Percentiles rank a stretch among this genome's conserved stretches.
Conservation (phyloP, 2,888 invertebrate species). For the Junonia oenone region DNA sequence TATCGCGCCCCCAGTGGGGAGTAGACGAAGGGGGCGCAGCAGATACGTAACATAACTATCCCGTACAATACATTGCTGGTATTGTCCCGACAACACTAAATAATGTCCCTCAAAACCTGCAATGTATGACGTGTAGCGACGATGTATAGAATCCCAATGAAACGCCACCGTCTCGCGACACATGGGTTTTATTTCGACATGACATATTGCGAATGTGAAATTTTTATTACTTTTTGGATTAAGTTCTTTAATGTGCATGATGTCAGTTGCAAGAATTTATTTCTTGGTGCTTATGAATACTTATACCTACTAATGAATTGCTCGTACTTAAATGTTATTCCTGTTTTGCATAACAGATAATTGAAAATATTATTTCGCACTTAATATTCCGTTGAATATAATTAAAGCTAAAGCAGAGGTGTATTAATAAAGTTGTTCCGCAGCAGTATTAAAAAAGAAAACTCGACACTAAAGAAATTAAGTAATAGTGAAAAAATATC, state of each 20-base stretch:
- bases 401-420: neutral
- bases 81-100: slow-evolving; percentile 4
- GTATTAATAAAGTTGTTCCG: neutral
- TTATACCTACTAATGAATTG: neutral
- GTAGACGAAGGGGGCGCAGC: slow-evolving; percentile 34
- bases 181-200: slow-evolving; percentile 11
- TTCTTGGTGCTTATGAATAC: neutral
- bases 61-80: slow-evolving; percentile 15
- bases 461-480: neutral
- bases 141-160: neutral
- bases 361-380: neutral
- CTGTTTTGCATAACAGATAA: neutral
- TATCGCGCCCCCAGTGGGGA: slow-evolving; percentile 49
- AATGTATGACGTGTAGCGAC: slow-evolving; percentile 12
- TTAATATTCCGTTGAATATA: neutral
- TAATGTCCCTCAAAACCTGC: slow-evolving; percentile 10
- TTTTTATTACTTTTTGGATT: slow-evolving; percentile 16
- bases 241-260: slow-evolving; percentile 5
- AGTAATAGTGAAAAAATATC: slow-evolving; percentile 1
- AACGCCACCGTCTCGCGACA: neutral
- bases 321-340: neutral
- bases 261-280: neutral
- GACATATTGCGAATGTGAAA: slow-evolving; percentile 20
- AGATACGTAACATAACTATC: slow-evolving; percentile 31
- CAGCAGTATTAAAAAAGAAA: neutral